Percentiles rank a stretch among this genome's conserved stretches.
Conservation (phyloP, 2,888 invertebrate genomes). For the Harpalus rubripes region DNA sequence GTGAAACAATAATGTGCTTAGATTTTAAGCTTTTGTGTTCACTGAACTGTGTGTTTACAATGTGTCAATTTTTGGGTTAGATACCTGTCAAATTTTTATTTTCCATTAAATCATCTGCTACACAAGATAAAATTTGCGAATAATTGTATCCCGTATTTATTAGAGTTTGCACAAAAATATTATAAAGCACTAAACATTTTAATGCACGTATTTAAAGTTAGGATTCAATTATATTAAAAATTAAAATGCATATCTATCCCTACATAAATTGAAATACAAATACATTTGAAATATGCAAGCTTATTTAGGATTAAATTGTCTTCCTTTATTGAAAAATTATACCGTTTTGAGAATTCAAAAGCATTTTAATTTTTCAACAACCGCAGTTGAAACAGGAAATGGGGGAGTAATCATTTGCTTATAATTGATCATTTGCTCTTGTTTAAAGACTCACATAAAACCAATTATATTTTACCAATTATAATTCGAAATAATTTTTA, state of each 20-base stretch:
- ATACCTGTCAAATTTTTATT: background rate
- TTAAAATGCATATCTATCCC: background rate
- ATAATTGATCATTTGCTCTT: background rate
- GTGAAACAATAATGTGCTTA: slow-evolving; percentile 35
- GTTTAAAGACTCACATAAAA: background rate
- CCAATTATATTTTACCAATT: too few relatives aligned
- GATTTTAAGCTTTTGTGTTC: slow-evolving; percentile 4
- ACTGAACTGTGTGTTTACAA: background rate
- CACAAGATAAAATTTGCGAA: background rate
- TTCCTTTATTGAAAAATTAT: slow-evolving; percentile 9
- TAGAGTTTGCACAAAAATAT: background rate
- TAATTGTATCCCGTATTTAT: background rate
- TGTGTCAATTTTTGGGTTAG: slow-evolving; percentile 3
- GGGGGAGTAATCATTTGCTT: background rate
- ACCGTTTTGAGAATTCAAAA: slow-evolving; percentile 3
- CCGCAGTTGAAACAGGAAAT: background rate
- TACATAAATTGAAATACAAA: slow-evolving; percentile 6
- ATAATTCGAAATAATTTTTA: too few relatives aligned
- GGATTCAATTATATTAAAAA: background rate
- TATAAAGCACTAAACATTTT: background rate
- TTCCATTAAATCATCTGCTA: background rate
- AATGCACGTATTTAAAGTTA: background rate
- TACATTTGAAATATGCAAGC: slow-evolving; percentile 16
- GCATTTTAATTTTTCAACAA: background rate
- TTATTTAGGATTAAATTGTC: slow-evolving; percentile 27